A percentile compares a stretch with the other conserved stretches of the same genome.
Evolutionary conservation across 2,888 invertebrate genomes (phyloP).

Genomic region (Metacarcinus magister): DNA sequence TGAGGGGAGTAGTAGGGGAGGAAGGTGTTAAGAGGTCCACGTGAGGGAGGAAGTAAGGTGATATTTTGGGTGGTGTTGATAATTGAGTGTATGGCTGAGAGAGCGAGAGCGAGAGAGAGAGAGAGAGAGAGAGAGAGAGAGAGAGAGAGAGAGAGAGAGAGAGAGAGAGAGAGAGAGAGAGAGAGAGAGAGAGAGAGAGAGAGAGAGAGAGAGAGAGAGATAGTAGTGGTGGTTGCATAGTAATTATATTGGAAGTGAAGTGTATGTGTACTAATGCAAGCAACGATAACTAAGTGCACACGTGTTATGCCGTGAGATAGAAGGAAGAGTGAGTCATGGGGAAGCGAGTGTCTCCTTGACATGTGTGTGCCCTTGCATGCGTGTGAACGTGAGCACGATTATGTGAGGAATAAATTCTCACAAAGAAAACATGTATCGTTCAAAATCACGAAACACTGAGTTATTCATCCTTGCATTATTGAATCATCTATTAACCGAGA

Average conservation of each 20-base stretch:
- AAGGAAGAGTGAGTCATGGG: not conserved
- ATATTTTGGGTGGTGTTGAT: not conserved
- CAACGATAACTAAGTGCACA: not conserved
- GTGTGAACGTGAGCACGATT: not conserved
- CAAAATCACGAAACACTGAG: not conserved
- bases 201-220: constrained; percentile 41
- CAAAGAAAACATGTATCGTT: not conserved
- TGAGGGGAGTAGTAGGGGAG: not conserved
- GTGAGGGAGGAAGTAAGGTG: not conserved
- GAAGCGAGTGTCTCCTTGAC: too few species aligned
- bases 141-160: constrained; percentile 45
- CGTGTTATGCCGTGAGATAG: not conserved
- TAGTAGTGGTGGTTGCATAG: not conserved
- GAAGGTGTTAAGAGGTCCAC: not conserved
- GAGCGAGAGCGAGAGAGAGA: not conserved
- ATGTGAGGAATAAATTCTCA: not conserved
- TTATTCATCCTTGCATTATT: not conserved
- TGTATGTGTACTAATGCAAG: not conserved
- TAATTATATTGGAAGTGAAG: not conserved
- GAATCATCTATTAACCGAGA: not conserved
- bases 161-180: constrained; percentile 41
- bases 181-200: constrained; percentile 48
- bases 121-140: constrained; percentile 48
- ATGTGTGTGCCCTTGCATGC: not conserved
- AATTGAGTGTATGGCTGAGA: not conserved